These are phyloP conservation scores for Ariolimax columbianus DNA, from an alignment of 2,888 invertebrate genomes.

Conservation along the genomic window DNA sequence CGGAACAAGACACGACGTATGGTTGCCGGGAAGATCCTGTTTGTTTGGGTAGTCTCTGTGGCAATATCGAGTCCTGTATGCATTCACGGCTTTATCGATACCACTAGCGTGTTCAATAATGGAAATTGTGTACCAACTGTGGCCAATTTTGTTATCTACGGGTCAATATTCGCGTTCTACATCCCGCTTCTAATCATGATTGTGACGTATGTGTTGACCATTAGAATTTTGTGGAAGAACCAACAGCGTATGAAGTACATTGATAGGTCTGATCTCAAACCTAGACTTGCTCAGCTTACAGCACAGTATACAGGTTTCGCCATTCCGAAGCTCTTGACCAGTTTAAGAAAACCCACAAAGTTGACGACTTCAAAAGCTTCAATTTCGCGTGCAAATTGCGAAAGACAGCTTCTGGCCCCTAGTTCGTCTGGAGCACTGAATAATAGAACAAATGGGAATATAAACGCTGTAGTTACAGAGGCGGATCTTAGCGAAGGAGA, in stretches of 20 bases:
- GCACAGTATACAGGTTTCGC: slow-evolving; percentile 56
- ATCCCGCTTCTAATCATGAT: slow-evolving; percentile 96
- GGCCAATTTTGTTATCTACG: slow-evolving; percentile 83
- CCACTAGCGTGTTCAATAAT: slow-evolving; percentile 67
- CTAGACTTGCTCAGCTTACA: slow-evolving; percentile 52
- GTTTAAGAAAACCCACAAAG: slow-evolving; percentile 1
- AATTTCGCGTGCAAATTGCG: neutral
- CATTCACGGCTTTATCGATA: slow-evolving; percentile 73
- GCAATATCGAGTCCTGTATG: slow-evolving; percentile 80
- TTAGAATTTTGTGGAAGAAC: slow-evolving; percentile 90
- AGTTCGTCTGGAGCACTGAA: neutral
- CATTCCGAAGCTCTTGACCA: slow-evolving; percentile 49
- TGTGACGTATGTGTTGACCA: slow-evolving; percentile 93
- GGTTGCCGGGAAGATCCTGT: slow-evolving; percentile 88
- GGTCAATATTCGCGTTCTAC: slow-evolving; percentile 96
- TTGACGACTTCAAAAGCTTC: neutral
- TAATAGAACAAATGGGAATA: neutral
- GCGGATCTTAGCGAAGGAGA: slow-evolving; percentile 1
- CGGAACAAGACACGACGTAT: slow-evolving; percentile 76
- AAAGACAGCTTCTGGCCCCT: neutral
- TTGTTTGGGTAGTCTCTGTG: slow-evolving; percentile 93
- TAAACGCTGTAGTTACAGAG: slow-evolving; percentile 15
- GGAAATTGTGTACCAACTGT: slow-evolving; percentile 71
- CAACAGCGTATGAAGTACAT: slow-evolving; percentile 70
- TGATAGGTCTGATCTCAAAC: slow-evolving; percentile 57